Conservation (phyloP, 1,140 invertebrate species). For the Heliconius melpomene region DNA sequence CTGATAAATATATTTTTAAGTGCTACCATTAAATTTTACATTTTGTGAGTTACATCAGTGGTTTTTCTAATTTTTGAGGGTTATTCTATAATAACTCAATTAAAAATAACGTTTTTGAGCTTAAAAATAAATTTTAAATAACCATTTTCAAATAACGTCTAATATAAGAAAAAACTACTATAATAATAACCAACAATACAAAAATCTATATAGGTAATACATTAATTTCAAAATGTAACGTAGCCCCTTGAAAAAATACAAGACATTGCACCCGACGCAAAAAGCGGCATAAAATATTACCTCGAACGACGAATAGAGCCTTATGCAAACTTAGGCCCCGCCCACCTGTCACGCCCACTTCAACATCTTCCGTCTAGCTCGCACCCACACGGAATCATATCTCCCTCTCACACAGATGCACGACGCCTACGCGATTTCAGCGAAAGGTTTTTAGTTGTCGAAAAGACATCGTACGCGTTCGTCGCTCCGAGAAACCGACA, state of each 20-base stretch:
- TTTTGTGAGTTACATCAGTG: not conserved
- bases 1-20: not conserved
- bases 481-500: constrained; percentile 50
- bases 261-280: constrained; percentile 72
- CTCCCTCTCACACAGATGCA: constrained; percentile 55
- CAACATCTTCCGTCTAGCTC: constrained; percentile 48
- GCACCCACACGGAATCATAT: constrained; percentile 40
- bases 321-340: constrained; percentile 72
- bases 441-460: constrained; percentile 72
- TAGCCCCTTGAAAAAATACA: constrained; percentile 56
- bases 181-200: constrained; percentile 2
- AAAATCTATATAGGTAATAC: constrained; percentile 14
- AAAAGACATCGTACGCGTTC: constrained; percentile 60
- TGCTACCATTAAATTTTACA: not conserved
- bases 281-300: constrained; percentile 68
- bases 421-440: constrained; percentile 71
- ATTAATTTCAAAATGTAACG: constrained; percentile 18
- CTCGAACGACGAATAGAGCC: constrained; percentile 44
- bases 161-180: not conserved
- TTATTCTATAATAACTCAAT: no score
- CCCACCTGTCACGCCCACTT: constrained; percentile 63
- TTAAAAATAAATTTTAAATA: not conserved
- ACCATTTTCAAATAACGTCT: not conserved
- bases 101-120: no score
- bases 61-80: not conserved